Evolutionary conservation across 2,888 invertebrate species (phyloP).

Genomic region (Neoascia interrupta): DNA sequence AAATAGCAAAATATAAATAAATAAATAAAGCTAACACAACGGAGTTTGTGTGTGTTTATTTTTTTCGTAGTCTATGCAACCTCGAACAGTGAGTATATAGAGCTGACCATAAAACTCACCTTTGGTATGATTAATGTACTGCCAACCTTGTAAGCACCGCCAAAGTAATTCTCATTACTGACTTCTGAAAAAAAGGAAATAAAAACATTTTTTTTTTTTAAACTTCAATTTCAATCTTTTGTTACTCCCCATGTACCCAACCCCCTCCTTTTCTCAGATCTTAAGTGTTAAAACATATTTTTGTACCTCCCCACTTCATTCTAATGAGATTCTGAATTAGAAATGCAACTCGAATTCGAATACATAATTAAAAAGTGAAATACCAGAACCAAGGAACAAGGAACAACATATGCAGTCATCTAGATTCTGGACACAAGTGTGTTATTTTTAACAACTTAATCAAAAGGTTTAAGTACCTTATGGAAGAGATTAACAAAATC

Average conservation of each 20-base stretch:
- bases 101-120: conserved; percentile 71
- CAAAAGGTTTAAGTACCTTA: conserved; percentile 22
- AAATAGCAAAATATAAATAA: conserved; percentile 51
- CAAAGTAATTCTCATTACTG: conserved; percentile 74
- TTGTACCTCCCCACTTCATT: neutral
- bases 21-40: conserved; percentile 37
- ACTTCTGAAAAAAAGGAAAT: conserved; percentile 70
- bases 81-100: conserved; percentile 53
- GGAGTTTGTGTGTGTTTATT: conserved; percentile 6
- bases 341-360: conserved; percentile 20
- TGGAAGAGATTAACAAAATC: no score
- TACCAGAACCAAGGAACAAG: neutral
- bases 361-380: neutral
- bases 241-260: no score
- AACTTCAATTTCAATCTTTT: conserved; percentile 27
- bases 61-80: conserved; percentile 17
- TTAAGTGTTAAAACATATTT: no score
- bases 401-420: conserved; percentile 31
- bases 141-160: conserved; percentile 73
- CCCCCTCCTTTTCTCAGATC: neutral
- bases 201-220: conserved; percentile 1
- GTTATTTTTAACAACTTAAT: conserved; percentile 31
- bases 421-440: conserved; percentile 27
- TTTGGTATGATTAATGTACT: conserved; percentile 74
- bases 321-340: conserved; percentile 37